Base-by-base conservation (phyloP, 2,888 invertebrate species). In the Mantis religiosa region DNA sequence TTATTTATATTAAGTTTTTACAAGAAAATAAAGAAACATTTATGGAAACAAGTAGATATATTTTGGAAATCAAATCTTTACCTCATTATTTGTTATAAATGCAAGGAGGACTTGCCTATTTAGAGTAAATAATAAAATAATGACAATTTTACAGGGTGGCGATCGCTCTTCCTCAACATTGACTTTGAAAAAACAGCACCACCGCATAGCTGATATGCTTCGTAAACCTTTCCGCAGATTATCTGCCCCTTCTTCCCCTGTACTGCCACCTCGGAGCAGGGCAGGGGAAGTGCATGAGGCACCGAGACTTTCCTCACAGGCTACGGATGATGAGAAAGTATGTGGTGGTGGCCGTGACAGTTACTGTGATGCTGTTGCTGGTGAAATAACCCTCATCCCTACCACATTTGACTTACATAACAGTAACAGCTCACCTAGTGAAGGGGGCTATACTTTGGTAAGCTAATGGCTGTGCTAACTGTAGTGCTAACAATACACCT, bases 191-290 rank as follows among this genome's bases (percentile, higher is more conserved):
- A 93, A 94, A 92, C 94, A 94, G 90, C 95, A 95, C 91, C 94
- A 94, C 92, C 94, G 95, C 91, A 94, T 96, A 93, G 95, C 95
- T 92, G 95, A 94, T 93, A 93, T 96, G 92, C 94, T 96, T 91
- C 94, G 95, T 91, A 94, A 96, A 91, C 96, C 96, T 83, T 96
- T 96, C 93, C 94, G 95, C 90, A 95, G 96, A 93, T 96, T 96
- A 93, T 95, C 96, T 82, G 95, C 94, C 41, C 95, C 95, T 9
- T 95, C 95, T 90, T 95, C 95, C 91, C 95, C 95, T 3, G 94
- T 95, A 84, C 88, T 90, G 34, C 86, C 89, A 84, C 86, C 47
- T 86, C 84, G 87, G 34, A 71, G 54, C 54, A 87, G 87, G 47
- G 88, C 86, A 82, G 88, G 88, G 88, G 86, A 88, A 41, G 88